Conservation (phyloP, 2,888 invertebrate genomes). For the Tineola bisselliella region DNA sequence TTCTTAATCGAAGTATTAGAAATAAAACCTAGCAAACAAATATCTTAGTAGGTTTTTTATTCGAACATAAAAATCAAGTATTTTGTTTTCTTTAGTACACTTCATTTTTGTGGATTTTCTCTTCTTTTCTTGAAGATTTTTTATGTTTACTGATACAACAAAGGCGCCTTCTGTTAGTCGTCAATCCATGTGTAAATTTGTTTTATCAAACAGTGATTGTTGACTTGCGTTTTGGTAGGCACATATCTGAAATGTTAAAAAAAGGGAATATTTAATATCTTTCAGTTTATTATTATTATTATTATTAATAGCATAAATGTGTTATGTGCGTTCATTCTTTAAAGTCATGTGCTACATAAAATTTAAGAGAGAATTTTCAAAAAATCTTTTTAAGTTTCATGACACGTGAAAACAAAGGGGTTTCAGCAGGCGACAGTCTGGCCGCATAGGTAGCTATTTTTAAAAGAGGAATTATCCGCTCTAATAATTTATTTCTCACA, state of each 20-base stretch:
- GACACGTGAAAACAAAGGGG: constrained; percentile 14
- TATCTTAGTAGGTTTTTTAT: neutral
- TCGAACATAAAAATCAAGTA: neutral
- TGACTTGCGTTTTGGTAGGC: neutral
- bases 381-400: constrained; percentile 12
- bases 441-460: constrained; percentile 6
- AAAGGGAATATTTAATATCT: neutral
- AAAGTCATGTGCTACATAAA: neutral
- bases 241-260: neutral
- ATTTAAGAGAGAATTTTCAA: neutral
- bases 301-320: too few species aligned
- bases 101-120: constrained; percentile 4
- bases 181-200: constrained; percentile 15
- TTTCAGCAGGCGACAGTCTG: constrained; percentile 9
- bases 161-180: constrained; percentile 12
- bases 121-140: neutral
- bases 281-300: too few species aligned
- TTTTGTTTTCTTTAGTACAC: constrained; percentile 1
- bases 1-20: neutral
- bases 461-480: constrained; percentile 11
- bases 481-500: constrained; percentile 7
- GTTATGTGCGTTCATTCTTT: neutral
- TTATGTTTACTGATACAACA: constrained; percentile 13
- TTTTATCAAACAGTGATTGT: constrained; percentile 12
- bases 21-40: neutral